Base-by-base conservation (phyloP, 1,140 invertebrate genomes). In the Planococcus citri region DNA sequence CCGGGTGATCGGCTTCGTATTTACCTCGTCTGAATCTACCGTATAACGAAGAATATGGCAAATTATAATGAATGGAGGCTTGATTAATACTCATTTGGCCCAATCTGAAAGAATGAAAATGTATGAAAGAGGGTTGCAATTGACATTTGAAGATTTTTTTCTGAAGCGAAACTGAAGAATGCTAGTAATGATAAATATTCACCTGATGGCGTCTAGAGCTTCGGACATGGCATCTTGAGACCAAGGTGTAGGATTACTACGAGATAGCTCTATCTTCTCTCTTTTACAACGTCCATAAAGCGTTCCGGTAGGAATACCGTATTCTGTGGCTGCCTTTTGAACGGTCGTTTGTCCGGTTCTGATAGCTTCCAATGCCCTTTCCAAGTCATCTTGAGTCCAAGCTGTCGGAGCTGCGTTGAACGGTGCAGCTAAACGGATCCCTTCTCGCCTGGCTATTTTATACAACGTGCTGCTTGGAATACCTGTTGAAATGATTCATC, bases 21-120 rank as follows among this genome's bases (percentile, higher is more conserved):
- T 81, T 81, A 74, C 87, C 88, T 21, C 90, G 81, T 76, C 93
- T 93, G 78, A 93, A 92, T 41, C 91, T 83, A 0, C 91, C 91
- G 75, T 93, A 94, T 14, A 94, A 79, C 17, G 90, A 93, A 25
- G 90, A 92, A 77, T 94, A 94, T 25, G 91, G 91, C 74, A 94
- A 80, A 79, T 93, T 93, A 77, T 87, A 93, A 76, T 93, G 90
- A 73, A 93, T 93, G n/a, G 91, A 90, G 67, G 91, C 91, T 80
- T 93, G 91, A 79, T 93, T 94, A 74, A 94, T 93, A 72, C 89
- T 92, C 90, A 94, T 92, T 75, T 92, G 90, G 22, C 91, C 90
- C 72, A 91, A 82, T 74, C 90, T 90, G 77, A 73, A 70, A 70
- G 17, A 70, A 29, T 60, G n/a, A 69, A 27, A 24, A 70, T 4